These are phyloP conservation scores for Bombus breviceps DNA, from an alignment of 1,140 invertebrate species.

Conservation along the genomic window DNA sequence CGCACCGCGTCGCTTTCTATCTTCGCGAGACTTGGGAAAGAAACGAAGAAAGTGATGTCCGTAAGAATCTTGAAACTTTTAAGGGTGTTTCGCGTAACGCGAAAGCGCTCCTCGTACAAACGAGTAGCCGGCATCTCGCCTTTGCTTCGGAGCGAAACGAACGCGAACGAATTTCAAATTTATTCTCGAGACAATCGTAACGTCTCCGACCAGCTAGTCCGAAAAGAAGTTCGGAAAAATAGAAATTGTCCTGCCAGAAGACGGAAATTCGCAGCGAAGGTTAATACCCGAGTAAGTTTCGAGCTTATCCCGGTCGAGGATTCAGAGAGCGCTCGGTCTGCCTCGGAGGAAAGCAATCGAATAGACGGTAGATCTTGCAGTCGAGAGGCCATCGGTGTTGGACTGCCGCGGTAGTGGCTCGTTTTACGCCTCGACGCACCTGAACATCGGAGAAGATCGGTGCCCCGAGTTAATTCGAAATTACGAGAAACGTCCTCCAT, in stretches of 20 bases:
- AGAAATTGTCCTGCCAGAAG: neutral
- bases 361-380: constrained; percentile 42
- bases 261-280: neutral
- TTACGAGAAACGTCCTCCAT: neutral
- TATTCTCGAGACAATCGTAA: neutral
- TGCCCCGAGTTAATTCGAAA: constrained; percentile 37
- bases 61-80: neutral
- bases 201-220: neutral
- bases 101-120: no score
- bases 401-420: constrained; percentile 19
- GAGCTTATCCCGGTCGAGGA: neutral
- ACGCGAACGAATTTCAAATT: neutral
- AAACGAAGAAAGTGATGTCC: neutral
- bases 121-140: neutral
- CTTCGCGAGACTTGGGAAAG: neutral
- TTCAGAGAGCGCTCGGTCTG: neutral
- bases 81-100: neutral
- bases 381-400: constrained; percentile 25
- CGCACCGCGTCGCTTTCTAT: neutral
- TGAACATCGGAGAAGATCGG: constrained; percentile 24
- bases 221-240: neutral
- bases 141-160: neutral
- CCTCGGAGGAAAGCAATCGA: constrained; percentile 41
- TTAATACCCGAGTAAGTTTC: constrained; percentile 16
- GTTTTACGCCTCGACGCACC: constrained; percentile 59